Percentiles rank a stretch among this genome's conserved stretches.
Conservation (phyloP, 2,113 vertebrate species). For the Lathamus discolor region DNA sequence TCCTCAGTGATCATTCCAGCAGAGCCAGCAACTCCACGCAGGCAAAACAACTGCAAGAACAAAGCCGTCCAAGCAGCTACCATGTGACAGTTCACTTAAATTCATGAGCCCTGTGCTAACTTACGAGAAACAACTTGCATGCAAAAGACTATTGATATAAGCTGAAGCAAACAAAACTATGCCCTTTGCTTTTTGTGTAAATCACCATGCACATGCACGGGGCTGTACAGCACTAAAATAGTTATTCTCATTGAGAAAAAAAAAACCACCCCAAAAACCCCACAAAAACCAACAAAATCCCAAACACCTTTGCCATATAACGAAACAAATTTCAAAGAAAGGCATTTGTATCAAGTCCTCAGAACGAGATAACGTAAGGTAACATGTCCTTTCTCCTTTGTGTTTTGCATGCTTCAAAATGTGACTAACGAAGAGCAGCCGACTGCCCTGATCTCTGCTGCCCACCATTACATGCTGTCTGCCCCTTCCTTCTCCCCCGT, state of each 20-base stretch:
- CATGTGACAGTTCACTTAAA: not conserved
- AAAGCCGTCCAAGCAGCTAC: not conserved
- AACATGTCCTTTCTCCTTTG: not conserved
- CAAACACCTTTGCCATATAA: not conserved
- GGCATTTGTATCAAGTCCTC: not conserved
- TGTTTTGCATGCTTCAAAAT: not conserved
- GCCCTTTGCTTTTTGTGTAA: not conserved
- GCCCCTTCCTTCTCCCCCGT: not conserved
- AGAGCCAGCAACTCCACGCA: not conserved
- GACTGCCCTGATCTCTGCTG: not conserved
- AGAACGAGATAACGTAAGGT: not conserved
- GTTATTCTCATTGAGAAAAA: not conserved
- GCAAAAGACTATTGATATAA: not conserved
- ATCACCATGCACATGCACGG: not conserved
- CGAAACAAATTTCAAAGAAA: not conserved
- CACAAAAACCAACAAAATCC: not conserved
- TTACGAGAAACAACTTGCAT: not conserved
- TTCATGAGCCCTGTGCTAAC: not conserved
- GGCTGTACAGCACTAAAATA: not conserved
- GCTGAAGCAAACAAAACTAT: not conserved
- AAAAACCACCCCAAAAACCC: not conserved
- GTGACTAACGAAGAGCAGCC: not conserved
- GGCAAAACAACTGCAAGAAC: not conserved
- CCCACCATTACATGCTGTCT: fast-evolving
- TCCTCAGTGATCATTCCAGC: not conserved